Evolutionary conservation across 2,113 vertebrate genomes (phyloP), one percentile per base, ranked within the genome.

Genomic region (Oenanthe oenanthe): DNA sequence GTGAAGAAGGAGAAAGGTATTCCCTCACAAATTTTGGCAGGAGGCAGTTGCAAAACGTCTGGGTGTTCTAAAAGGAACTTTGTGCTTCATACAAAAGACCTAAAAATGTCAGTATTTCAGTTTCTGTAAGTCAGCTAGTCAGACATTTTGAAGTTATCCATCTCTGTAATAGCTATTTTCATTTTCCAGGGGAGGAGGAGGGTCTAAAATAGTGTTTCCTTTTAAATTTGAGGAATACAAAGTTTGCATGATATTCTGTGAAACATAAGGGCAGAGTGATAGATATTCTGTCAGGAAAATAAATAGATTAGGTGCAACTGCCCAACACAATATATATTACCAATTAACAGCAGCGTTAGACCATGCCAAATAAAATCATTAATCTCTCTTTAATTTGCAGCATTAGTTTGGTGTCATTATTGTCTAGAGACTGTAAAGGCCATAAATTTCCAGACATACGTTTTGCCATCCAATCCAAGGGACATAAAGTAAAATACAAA

Each of bases 311-410:
- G 60, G 62, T 91, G 47, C 32, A 85, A 76, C 54, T 43, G 54
- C 26, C 45, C 84, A 85, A 54, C 42, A 89, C 50, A 73, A 92
- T 70, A 76, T 61, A 36, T 88, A 73, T 94, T 88, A 47, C 26
- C 50, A 79, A 76, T 93, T 93, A 93, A 79, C 24, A 85, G 26
- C 66, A 73, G 34, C 11, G 2, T 76, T 83, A 88, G 56, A 61
- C 24, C 0, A 16, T 73, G 67, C 38, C 58, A 89, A 89, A 89
- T 22, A 54, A 92, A 94, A 65, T 20, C 0, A 94, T 92, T 66
- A 42, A 76, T 77, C 87, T 89, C 16, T 73, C 42, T 91, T 87
- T 85, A 89, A 92, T 89, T 95, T 92, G 58, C 51, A 66, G 47
- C 43, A 60, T 92, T 71, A 77, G 6, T 73, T 67, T 76, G 58